A percentile compares a stretch with the other conserved stretches of the same genome.
phyloP scores from a whole-genome alignment of 2,797 vertebrate species.

The Sebastes hubbsi region DNA sequence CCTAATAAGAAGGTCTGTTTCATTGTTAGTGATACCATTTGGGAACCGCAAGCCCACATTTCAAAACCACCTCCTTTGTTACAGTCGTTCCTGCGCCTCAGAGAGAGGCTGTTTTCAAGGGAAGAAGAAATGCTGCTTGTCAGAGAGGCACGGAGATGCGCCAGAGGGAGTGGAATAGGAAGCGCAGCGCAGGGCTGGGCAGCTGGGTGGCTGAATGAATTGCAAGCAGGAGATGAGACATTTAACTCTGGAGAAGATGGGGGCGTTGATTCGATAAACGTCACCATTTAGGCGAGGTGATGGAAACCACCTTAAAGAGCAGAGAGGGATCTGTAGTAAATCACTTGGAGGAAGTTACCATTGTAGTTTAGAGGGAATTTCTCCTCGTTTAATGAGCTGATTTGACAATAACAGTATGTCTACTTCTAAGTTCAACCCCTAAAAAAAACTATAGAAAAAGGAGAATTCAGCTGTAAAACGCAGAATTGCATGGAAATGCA shows the following conservation, averaged over 20 bases:
- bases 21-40: conserved; percentile 45
- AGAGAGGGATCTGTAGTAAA: not conserved
- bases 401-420: not conserved
- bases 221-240: not conserved
- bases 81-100: conserved; percentile 9
- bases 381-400: not conserved
- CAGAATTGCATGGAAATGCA: too few species aligned
- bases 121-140: conserved; percentile 20
- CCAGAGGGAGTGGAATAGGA: not conserved
- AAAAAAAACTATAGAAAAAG: not conserved
- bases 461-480: not conserved
- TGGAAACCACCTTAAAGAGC: not conserved
- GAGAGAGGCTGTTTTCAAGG: not conserved
- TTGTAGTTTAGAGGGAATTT: not conserved
- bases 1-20: conserved; percentile 49
- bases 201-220: conserved; percentile 4
- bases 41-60: conserved; percentile 29
- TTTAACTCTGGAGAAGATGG: conserved; percentile 2
- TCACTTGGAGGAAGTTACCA: not conserved
- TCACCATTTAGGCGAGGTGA: not conserved
- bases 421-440: not conserved
- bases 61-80: conserved; percentile 41
- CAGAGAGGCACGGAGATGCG: not conserved
- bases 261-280: conserved; percentile 23
- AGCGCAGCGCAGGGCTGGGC: not conserved